Evolutionary conservation across 2,797 vertebrate species (phyloP).

Genomic region (Crenichthys baileyi): DNA sequence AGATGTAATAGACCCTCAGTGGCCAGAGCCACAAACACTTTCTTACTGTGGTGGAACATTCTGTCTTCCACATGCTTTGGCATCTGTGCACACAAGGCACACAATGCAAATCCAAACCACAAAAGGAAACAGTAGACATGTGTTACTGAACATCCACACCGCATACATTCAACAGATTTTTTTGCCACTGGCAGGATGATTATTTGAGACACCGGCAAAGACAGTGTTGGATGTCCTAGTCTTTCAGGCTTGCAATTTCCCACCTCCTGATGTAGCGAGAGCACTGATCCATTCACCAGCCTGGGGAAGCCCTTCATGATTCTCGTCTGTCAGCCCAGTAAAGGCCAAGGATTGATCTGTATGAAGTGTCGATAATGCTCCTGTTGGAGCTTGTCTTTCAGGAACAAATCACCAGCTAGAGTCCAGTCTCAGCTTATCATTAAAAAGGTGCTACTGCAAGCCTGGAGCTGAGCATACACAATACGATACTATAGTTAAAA

Average conservation of each 20-base stretch:
- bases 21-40: slow-evolving; percentile 37
- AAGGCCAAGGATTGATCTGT: slow-evolving; percentile 67
- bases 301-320: slow-evolving; percentile 52
- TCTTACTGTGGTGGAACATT: slow-evolving; percentile 37
- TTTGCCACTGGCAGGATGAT: slow-evolving; percentile 18
- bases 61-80: slow-evolving; percentile 22
- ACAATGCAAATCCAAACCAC: slow-evolving; percentile 46
- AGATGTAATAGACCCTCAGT: slow-evolving; percentile 36
- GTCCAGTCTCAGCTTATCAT: slow-evolving; percentile 29
- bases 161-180: slow-evolving; percentile 13
- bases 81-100: slow-evolving; percentile 21
- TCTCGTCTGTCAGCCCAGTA: slow-evolving; percentile 58
- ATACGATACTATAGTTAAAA: slow-evolving; percentile 24
- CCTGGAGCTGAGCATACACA: slow-evolving; percentile 11
- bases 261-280: slow-evolving; percentile 53
- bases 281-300: slow-evolving; percentile 61
- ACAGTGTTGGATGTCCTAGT: slow-evolving; percentile 34
- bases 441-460: slow-evolving; percentile 1
- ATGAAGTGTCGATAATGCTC: slow-evolving; percentile 46
- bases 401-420: slow-evolving; percentile 58
- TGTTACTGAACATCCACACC: slow-evolving; percentile 26
- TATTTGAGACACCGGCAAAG: slow-evolving; percentile 18
- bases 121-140: slow-evolving; percentile 40
- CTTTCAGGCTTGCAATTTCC: slow-evolving; percentile 62
- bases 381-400: slow-evolving; percentile 44